phyloP scores from a whole-genome alignment of 2,113 vertebrate species.

The Gymnogyps californianus region DNA sequence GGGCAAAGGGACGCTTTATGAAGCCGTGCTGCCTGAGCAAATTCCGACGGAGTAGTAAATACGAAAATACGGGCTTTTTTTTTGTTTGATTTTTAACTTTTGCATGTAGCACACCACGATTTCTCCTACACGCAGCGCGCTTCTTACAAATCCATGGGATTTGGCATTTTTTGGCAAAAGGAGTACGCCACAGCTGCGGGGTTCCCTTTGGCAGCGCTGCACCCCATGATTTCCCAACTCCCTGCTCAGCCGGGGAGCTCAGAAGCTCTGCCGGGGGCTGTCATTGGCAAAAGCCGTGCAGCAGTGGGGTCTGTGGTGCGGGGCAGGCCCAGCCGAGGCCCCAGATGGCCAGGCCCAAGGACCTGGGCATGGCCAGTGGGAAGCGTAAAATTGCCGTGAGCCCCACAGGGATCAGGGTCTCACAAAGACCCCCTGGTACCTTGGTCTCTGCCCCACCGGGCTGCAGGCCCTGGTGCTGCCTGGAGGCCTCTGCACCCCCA shows the following conservation, averaged over 20 bases:
- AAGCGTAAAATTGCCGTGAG: neutral
- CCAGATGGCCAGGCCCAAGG: accelerated
- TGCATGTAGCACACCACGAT: too few relatives aligned
- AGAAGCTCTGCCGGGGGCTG: neutral
- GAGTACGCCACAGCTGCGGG: accelerated
- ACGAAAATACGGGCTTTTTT: too few relatives aligned
- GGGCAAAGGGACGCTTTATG: too few relatives aligned
- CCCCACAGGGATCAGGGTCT: accelerated
- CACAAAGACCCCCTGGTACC: too few relatives aligned
- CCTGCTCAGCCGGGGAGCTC: accelerated
- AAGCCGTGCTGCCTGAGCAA: neutral
- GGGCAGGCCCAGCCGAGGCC: too few relatives aligned
- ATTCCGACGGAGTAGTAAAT: too few relatives aligned
- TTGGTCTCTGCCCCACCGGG: neutral
- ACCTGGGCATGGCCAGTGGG: too few relatives aligned
- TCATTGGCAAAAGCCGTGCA: too few relatives aligned
- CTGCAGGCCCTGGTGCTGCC: neutral
- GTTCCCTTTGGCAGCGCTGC: neutral
- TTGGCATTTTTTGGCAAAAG: neutral
- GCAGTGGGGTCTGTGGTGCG: accelerated
- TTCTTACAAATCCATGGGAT: neutral
- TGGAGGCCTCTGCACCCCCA: too few relatives aligned
- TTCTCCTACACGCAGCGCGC: accelerated
- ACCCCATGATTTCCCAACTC: accelerated
- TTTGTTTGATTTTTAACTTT: too few relatives aligned